Conservation (phyloP, 2,888 invertebrate genomes). For the Eristalis tenax region DNA sequence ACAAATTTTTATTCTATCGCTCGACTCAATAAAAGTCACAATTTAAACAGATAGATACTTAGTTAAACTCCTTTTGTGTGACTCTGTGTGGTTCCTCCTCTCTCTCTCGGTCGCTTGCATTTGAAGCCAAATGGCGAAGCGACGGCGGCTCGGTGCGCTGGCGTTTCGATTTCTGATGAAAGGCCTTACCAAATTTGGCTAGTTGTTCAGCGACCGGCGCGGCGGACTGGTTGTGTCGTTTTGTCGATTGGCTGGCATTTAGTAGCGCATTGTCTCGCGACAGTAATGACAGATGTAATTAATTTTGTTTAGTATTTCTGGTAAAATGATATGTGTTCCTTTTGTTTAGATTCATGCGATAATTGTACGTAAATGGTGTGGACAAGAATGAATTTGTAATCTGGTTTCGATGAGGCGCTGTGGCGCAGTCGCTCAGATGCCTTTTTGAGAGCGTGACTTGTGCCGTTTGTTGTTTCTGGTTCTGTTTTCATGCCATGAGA, state of each 20-base stretch:
- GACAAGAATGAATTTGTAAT: slow-evolving; percentile 14
- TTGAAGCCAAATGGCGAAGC: no score
- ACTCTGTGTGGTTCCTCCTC: not conserved
- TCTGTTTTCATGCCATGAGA: not conserved
- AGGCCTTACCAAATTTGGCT: slow-evolving; percentile 58
- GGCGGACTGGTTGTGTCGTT: not conserved
- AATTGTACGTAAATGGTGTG: slow-evolving; percentile 12
- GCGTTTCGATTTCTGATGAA: slow-evolving; percentile 33
- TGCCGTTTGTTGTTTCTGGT: not conserved
- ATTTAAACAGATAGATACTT: slow-evolving; percentile 51
- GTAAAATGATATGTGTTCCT: slow-evolving; percentile 18
- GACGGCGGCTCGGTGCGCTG: slow-evolving; percentile 41
- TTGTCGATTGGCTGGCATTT: slow-evolving; percentile 35
- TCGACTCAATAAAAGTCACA: slow-evolving; percentile 69
- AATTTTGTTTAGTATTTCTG: slow-evolving; percentile 31
- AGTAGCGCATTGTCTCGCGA: slow-evolving; percentile 38
- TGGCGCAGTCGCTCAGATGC: slow-evolving; percentile 27
- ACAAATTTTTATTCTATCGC: slow-evolving; percentile 63
- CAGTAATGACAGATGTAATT: slow-evolving; percentile 7
- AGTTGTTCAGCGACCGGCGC: slow-evolving; percentile 21
- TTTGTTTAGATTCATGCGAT: not conserved
- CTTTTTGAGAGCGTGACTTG: slow-evolving; percentile 8
- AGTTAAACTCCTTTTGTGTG: slow-evolving; percentile 36
- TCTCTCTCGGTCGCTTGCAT: not conserved
- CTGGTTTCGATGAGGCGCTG: not conserved